A percentile compares a stretch with the other conserved stretches of the same genome.
Evolutionary conservation across 1,140 invertebrate genomes (phyloP).

Genomic region (Phocides pigmalion): DNA sequence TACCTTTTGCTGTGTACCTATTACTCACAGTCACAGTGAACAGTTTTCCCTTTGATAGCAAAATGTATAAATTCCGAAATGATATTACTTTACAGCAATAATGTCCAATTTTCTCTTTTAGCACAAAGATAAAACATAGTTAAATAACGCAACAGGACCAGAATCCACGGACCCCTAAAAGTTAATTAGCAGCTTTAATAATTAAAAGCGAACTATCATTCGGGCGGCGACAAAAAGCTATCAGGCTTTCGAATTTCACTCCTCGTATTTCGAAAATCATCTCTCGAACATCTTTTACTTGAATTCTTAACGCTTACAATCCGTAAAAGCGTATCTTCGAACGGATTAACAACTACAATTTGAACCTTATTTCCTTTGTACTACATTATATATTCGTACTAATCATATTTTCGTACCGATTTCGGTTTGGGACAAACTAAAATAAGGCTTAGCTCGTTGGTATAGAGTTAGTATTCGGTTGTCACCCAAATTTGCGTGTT

Average conservation of each 20-base stretch:
- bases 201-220: conserved; percentile 71
- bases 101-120: too few species aligned
- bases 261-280: conserved; percentile 81
- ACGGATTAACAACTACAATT: conserved; percentile 11
- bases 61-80: too few species aligned
- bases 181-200: conserved; percentile 74
- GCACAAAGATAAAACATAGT: too few species aligned
- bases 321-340: conserved; percentile 39
- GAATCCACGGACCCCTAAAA: conserved; percentile 52
- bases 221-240: conserved; percentile 67
- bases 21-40: too few species aligned
- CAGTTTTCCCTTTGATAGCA: too few species aligned
- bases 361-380: conserved; percentile 17
- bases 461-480: conserved; percentile 37
- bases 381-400: conserved; percentile 2
- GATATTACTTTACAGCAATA: too few species aligned
- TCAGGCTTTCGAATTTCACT: conserved; percentile 72
- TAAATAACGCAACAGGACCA: too few species aligned
- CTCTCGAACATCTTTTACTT: conserved; percentile 71
- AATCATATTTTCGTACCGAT: conserved; percentile 8
- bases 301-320: conserved; percentile 43
- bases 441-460: not conserved
- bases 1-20: too few species aligned
- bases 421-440: not conserved
- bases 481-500: conserved; percentile 21